Base-by-base conservation (phyloP, 2,888 invertebrate genomes). In the Spodoptera picta region DNA sequence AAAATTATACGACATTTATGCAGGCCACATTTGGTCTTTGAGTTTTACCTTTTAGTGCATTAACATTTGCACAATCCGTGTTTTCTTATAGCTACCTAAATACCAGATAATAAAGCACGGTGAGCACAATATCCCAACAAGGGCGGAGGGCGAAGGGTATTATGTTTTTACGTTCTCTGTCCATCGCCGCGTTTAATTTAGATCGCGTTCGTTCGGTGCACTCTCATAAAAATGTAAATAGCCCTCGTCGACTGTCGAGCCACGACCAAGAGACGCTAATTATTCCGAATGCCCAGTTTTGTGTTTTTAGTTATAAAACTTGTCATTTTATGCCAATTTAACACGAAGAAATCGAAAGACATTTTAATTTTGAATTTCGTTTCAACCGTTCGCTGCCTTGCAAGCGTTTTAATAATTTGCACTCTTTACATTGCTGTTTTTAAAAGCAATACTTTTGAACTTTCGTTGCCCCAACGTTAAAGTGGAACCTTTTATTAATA, bases 201-300 rank as follows among this genome's bases (percentile, higher is more conserved):
- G 77, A 68, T 71, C 65, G 69, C 70, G 76, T 73, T 77, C 70
- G 76, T 73, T 77, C 71, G 80, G 73, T 79, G 85, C 82, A 82
- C 73, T 83, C 82, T 86, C 83, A 86, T 87, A 85, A 87, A 87
- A 86, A 87, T 87, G 87, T 83, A 86, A 87, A 87, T 87, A 75
- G 60, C 65, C 53, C 55, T 53, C 50, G 53, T 10, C 60, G 55
- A 64, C 36, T 36, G 36, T 7, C 36, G 36, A 36, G 36, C 36
- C 36, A 36, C 36, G 51, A 45, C n/a, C 48, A 59, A 44, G 76
- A 50, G 62, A 67, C 61, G 70, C 68, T 73, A 77, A 77, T 77
- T 76, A 77, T 79, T 57, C 60, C 61, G 59, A 75, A 72, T 77
- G 69, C 27, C 36, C 53, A 60, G 47, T 51, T 49, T 44, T 68